Percentiles rank a stretch among this genome's conserved stretches.
These are phyloP conservation scores for Calameuta idolon DNA, from an alignment of 2,888 invertebrate genomes.

Conservation along the genomic window DNA sequence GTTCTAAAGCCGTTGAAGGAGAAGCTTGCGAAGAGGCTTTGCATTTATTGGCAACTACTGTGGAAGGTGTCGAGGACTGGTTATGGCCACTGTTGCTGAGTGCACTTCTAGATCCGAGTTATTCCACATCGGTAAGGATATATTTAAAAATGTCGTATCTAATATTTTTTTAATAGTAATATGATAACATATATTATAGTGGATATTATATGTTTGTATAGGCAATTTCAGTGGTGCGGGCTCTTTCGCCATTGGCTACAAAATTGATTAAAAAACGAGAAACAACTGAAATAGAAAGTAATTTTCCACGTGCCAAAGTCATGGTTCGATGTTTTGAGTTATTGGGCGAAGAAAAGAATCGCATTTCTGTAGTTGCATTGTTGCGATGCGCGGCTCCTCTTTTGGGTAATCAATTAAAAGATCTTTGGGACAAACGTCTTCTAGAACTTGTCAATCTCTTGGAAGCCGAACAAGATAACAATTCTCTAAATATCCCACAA, in stretches of 20 bases:
- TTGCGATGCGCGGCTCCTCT: constrained; percentile 51
- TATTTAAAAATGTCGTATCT: not conserved
- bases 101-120: constrained; percentile 50
- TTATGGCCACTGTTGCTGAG: constrained; percentile 58
- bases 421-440: constrained; percentile 53
- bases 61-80: constrained; percentile 59
- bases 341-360: constrained; percentile 45
- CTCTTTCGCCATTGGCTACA: constrained; percentile 49
- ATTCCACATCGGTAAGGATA: constrained; percentile 41
- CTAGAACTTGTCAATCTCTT: constrained; percentile 42
- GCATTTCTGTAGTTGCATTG: constrained; percentile 46
- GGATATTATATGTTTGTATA: constrained; percentile 21
- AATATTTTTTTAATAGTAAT: not conserved
- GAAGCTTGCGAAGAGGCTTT: constrained; percentile 58
- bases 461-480: constrained; percentile 31
- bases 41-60: constrained; percentile 58
- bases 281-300: constrained; percentile 39
- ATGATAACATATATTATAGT: not conserved
- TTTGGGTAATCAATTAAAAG: constrained; percentile 49
- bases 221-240: constrained; percentile 50
- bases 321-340: constrained; percentile 56
- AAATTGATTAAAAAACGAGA: constrained; percentile 31
- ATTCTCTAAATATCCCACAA: constrained; percentile 23
- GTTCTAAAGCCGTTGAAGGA: constrained; percentile 44
- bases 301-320: constrained; percentile 54